Percentiles rank a stretch among this genome's conserved stretches.
phyloP scores from a whole-genome alignment of 2,888 invertebrate genomes.

The Dasypogon diadema region DNA sequence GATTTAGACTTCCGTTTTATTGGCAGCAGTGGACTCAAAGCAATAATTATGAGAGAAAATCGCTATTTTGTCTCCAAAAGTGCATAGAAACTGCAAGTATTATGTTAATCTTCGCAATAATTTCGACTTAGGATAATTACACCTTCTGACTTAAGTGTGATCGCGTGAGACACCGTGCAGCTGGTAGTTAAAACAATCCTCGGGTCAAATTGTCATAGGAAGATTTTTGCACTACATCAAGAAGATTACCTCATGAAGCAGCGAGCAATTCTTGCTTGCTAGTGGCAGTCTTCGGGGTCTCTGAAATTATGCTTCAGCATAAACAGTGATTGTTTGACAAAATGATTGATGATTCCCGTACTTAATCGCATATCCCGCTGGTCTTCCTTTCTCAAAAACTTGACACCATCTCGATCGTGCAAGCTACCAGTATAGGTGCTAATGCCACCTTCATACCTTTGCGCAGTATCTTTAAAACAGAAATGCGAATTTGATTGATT shows the following conservation, averaged over 20 bases:
- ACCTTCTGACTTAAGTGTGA: conserved; percentile 14
- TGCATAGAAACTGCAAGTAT: neutral
- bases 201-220: neutral
- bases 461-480: conserved; percentile 11
- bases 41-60: too few species aligned
- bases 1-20: too few species aligned
- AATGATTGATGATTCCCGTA: conserved; percentile 46
- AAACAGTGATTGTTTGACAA: conserved; percentile 49
- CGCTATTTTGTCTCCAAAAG: neutral
- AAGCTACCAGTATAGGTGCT: conserved; percentile 28
- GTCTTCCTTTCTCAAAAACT: conserved; percentile 12
- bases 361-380: conserved; percentile 18
- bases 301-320: conserved; percentile 45
- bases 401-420: conserved; percentile 31
- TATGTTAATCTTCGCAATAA: conserved; percentile 19
- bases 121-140: conserved; percentile 4
- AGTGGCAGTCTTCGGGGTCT: neutral
- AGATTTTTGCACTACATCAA: neutral
- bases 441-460: conserved; percentile 27
- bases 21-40: too few species aligned
- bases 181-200: neutral
- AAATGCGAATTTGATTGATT: conserved; percentile 47
- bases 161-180: conserved; percentile 13
- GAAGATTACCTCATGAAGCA: neutral
- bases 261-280: neutral